These are phyloP conservation scores for Phenganax subtilis DNA, from an alignment of 92 coral and sea anemone genomes.

Conservation along the genomic window DNA sequence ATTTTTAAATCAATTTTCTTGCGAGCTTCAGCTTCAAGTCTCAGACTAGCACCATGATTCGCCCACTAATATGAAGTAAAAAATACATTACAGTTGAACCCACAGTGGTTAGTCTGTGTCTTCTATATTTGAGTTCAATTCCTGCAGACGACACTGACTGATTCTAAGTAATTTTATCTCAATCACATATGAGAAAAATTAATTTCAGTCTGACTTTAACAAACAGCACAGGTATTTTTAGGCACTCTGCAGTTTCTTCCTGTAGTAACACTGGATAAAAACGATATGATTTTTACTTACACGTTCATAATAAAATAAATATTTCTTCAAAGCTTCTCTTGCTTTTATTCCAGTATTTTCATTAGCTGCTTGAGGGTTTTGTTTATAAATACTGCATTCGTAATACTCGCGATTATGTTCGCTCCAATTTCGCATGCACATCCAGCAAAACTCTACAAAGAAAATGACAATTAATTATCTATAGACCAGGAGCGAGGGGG, in stretches of 20 bases:
- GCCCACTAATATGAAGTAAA: slow-evolving; percentile 62
- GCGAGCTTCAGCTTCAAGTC: slow-evolving; percentile 73
- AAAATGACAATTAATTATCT: background rate
- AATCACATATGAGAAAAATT: background rate
- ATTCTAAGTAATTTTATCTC: no score
- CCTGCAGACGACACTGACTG: background rate
- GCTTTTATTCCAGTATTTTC: slow-evolving; percentile 92
- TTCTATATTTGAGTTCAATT: no score
- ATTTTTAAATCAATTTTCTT: slow-evolving; percentile 91
- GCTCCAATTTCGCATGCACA: slow-evolving; percentile 91
- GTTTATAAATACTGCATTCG: slow-evolving; percentile 90
- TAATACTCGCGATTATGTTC: slow-evolving; percentile 88
- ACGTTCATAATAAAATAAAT: slow-evolving; percentile 95
- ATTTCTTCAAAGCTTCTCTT: slow-evolving; percentile 95
- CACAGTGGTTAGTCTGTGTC: no score
- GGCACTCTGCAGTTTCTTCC: no score
- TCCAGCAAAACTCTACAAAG: slow-evolving; percentile 90
- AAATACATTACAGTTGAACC: background rate
- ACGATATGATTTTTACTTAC: slow-evolving; percentile 36
- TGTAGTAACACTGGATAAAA: background rate
- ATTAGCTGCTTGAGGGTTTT: slow-evolving; percentile 81
- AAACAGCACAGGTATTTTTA: no score
- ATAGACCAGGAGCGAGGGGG: background rate
- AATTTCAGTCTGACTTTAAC: no score
- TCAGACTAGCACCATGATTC: slow-evolving; percentile 88